Base-by-base conservation (phyloP, 2,797 vertebrate species). In the Gadopsis marmoratus region DNA sequence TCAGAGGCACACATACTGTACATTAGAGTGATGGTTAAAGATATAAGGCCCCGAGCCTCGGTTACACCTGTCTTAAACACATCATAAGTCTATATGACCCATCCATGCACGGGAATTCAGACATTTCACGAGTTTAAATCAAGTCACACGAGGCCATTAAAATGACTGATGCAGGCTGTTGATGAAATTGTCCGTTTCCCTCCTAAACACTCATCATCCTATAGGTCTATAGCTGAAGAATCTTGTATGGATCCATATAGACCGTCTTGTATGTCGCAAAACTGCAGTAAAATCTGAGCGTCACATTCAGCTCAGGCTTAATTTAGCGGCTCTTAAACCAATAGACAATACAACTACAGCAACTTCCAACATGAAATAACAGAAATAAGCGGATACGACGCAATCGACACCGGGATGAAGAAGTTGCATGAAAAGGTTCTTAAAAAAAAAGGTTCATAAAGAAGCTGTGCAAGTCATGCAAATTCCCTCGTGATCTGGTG, bases 401-500 rank as follows among this genome's bases (percentile, higher is more conserved):
- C 53, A 53, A 53, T 4, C 14, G 2, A 54, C 4, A n/a, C 11
- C 45, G 37, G 43, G 3, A 29, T 19, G 23, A 10, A 51, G 41
- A 17, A 4, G 19, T 6, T 3, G 1, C n/a, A 19, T 10, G 4
- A 37, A 5, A 43, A 35, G n/a, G n/a, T n/a, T n/a, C n/a, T n/a
- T n/a, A n/a, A 39, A 2, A 14, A 53, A 33, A 13, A 37, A 3
- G 54, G 14, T 4, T 23, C 35, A 7, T 16, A 4, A n/a, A 47
- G 12, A 61, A 13, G 35, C 10, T 33, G 41, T 5, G 1, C 0
- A 54, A 43, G n/a, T 55, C 7, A 26, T 9, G 64, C 43, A 55
- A 19, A 71, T 7, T 48, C 23, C 45, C 79, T 68, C 33, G 31
- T 78, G 71, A 75, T 69, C 50, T 3, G 23, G 31, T 4, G 23